Evolutionary conservation across 2,113 vertebrate species (phyloP).

Genomic region (Cheirogaleus medius): DNA sequence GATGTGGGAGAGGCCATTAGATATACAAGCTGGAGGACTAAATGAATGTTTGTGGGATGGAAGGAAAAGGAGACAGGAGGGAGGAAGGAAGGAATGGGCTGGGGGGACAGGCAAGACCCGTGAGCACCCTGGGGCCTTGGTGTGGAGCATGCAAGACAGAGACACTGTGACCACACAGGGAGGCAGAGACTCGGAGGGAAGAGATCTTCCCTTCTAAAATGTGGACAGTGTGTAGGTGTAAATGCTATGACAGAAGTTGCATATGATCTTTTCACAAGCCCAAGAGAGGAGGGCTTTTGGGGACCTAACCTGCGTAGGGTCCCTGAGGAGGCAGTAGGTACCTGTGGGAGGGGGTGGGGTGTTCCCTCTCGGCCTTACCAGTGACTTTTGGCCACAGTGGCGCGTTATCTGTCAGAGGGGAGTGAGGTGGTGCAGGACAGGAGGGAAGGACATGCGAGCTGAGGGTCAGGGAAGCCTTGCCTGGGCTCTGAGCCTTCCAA

Average conservation of each 20-base stretch:
- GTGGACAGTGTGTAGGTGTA: rapidly evolving
- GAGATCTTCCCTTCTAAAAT: neutral
- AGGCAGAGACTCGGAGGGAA: neutral
- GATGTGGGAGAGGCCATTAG: neutral
- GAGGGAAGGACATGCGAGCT: rapidly evolving
- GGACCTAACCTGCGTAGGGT: neutral
- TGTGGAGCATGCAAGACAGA: rapidly evolving
- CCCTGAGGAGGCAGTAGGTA: rapidly evolving
- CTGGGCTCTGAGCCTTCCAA: neutral
- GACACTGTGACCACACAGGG: too few relatives aligned
- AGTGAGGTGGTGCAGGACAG: too few relatives aligned
- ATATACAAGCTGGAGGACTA: neutral
- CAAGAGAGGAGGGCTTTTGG: neutral
- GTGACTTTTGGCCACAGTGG: rapidly evolving
- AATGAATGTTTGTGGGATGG: neutral
- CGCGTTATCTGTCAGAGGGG: neutral
- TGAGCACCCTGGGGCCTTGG: neutral
- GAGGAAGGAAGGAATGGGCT: rapidly evolving
- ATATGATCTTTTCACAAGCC: neutral
- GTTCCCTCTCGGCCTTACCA: neutral
- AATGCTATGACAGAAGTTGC: neutral
- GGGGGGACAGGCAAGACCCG: neutral
- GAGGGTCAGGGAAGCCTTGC: neutral
- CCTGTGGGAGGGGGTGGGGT: rapidly evolving
- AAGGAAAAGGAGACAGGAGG: too few relatives aligned